Evolutionary conservation across 2,113 vertebrate genomes (phyloP).

Genomic region (Heterotis niloticus): DNA sequence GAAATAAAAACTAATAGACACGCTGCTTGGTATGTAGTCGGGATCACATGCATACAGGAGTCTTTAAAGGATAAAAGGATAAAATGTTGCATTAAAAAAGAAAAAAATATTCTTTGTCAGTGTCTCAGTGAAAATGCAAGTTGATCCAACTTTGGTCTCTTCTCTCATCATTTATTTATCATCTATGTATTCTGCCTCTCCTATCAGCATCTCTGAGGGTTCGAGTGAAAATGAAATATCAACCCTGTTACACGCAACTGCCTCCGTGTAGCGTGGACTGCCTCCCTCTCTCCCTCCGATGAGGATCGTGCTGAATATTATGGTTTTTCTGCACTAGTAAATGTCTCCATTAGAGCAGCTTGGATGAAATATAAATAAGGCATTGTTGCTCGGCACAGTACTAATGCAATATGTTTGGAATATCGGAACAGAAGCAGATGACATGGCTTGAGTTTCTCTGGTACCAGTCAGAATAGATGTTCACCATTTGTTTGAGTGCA

Average conservation of each 20-base stretch:
- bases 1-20: not conserved
- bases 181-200: not conserved
- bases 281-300: not conserved
- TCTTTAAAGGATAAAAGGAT: slow-evolving; percentile 8
- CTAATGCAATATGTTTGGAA: not conserved
- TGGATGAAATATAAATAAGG: slow-evolving; percentile 16
- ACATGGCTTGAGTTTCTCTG: not conserved
- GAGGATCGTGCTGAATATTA: not conserved
- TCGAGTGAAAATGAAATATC: not conserved
- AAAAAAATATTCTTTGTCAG: not conserved
- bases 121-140: not conserved
- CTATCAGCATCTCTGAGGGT: not conserved
- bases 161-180: not conserved
- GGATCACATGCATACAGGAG: not conserved
- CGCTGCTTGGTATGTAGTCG: not conserved
- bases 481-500: not conserved
- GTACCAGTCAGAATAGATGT: not conserved
- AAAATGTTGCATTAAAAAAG: slow-evolving; percentile 1
- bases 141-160: not conserved
- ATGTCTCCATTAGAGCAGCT: not conserved
- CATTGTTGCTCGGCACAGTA: not conserved
- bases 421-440: not conserved
- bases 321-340: not conserved
- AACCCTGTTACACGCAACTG: not conserved
- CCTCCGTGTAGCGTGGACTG: not conserved